phyloP scores from a whole-genome alignment of 2,888 invertebrate genomes.

The Drosophila greeni region DNA sequence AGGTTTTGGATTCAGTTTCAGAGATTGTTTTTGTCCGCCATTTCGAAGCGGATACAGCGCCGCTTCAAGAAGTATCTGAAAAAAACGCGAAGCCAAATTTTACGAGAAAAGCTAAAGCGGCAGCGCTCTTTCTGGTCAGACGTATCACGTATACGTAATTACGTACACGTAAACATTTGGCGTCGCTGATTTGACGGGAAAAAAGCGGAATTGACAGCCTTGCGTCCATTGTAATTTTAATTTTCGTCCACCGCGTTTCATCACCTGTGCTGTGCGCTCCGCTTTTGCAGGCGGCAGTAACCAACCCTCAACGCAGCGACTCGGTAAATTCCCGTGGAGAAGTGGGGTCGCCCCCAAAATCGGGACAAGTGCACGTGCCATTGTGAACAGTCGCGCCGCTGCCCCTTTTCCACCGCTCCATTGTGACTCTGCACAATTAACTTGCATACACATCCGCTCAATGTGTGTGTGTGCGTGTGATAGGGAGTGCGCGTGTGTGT shows the following conservation, averaged over 20 bases:
- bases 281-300: constrained; percentile 12
- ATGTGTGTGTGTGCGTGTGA: constrained; percentile 1
- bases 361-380: constrained; percentile 25
- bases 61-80: no score
- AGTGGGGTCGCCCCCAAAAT: background rate
- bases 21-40: no score
- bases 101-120: no score
- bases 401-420: background rate
- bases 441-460: constrained; percentile 23
- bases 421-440: constrained; percentile 38
- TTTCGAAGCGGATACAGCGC: no score
- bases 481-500: constrained; percentile 6
- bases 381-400: constrained; percentile 3
- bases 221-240: no score
- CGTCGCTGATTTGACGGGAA: no score
- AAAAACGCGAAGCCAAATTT: no score
- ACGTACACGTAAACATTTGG: no score
- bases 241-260: constrained; percentile 16
- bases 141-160: no score
- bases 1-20: no score
- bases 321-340: constrained; percentile 13
- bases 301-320: constrained; percentile 12
- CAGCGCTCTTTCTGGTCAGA: no score
- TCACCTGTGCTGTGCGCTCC: constrained; percentile 14
- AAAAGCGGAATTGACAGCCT: no score